Base-by-base conservation (phyloP, 2,888 invertebrate species). In the Heliconius erato region DNA sequence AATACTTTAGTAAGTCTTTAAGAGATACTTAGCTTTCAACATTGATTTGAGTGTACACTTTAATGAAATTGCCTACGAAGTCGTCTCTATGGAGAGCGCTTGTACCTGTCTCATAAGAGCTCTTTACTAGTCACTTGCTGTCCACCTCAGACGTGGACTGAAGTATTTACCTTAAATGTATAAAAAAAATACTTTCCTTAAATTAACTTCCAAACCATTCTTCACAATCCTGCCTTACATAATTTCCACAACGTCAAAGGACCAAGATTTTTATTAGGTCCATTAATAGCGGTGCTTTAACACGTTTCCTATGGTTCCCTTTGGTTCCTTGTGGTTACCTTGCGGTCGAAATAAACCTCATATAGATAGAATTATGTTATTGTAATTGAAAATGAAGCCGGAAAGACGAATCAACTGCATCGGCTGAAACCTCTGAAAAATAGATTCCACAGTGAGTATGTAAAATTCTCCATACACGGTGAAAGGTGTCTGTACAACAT, bases 41-140 rank as follows among this genome's bases (percentile, higher is more conserved):
- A 32, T 69, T 69, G 49, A 79, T 79, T 65, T 54, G 79, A 69
- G 68, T 69, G n/a, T 79, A 69, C 79, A 44, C 79, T 69, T 44
- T 26, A 69, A 69, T 54, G 32, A 79, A 79, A 79, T 79, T 59
- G 79, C 79, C 69, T 79, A 79, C 79, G 35, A 79, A 69, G 78
- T 78, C 77, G 79, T 79, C 69, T 79, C 35, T 79, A 69, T 35
- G 54, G 79, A 79, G 79, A 54, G 79, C 35, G 69, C 69, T 79
- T 79, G 69, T 59, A 69, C 69, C 69, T 68, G 69, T 79, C 79
- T 79, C 79, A 59, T 79, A 79, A 79, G 79, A 32, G 69, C 54
- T 79, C 79, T 79, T 69, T 35, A 14, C 79, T 54, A 54, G 72
- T 72, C 26, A 72, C 72, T 72, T 14, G n/a, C 40, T 71, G n/a